A percentile compares a stretch with the other conserved stretches of the same genome.
phyloP scores from a whole-genome alignment of 2,888 invertebrate genomes.

The Agriopis leucophaearia region DNA sequence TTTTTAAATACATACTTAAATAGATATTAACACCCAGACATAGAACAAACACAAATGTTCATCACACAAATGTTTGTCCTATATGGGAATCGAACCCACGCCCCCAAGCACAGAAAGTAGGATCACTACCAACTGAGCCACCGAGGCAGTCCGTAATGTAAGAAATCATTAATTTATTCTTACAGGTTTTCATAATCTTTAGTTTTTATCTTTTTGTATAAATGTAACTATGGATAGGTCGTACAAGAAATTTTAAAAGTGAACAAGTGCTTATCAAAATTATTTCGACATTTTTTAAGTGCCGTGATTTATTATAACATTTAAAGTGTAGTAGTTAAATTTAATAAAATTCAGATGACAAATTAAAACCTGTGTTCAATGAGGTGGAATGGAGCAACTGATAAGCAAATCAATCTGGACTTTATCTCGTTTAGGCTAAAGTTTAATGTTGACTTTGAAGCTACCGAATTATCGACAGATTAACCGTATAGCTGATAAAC shows the following conservation, averaged over 20 bases:
- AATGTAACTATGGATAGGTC: background rate
- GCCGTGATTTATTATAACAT: conserved; percentile 43
- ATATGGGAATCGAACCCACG: too few relatives aligned
- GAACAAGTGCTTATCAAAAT: conserved; percentile 28
- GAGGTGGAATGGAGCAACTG: conserved; percentile 10
- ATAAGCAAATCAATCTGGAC: conserved; percentile 17
- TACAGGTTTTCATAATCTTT: background rate
- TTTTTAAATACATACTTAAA: too few relatives aligned
- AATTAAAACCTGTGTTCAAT: conserved; percentile 42
- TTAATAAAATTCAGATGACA: conserved; percentile 41
- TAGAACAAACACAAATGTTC: too few relatives aligned
- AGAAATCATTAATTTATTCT: too few relatives aligned
- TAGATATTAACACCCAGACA: too few relatives aligned
- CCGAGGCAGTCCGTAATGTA: too few relatives aligned
- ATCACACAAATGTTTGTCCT: too few relatives aligned
- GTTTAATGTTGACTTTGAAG: conserved; percentile 21
- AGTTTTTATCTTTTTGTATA: background rate
- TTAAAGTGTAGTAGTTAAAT: conserved; percentile 40
- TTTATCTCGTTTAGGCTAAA: conserved; percentile 8
- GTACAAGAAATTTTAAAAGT: conserved; percentile 13
- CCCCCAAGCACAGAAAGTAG: too few relatives aligned
- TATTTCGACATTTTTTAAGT: conserved; percentile 44
- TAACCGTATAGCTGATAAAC: conserved; percentile 48
- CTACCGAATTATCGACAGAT: conserved; percentile 45
- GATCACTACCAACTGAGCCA: too few relatives aligned